Base-by-base conservation (phyloP, 2,113 vertebrate genomes). In the Ceyx cyanopectus region DNA sequence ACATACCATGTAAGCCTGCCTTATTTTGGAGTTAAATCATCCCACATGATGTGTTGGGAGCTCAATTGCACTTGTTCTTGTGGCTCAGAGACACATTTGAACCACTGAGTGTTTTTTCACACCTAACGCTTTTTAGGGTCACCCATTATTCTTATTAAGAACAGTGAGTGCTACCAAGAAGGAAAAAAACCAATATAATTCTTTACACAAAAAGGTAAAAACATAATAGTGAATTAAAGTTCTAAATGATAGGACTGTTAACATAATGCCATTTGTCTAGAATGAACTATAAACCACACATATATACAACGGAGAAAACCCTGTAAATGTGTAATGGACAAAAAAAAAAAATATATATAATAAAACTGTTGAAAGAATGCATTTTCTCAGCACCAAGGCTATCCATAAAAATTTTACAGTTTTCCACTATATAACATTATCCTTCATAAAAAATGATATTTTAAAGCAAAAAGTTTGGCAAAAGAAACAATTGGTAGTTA, bases 401-500 rank as follows among this genome's bases (percentile, higher is more conserved):
- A 96, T 86, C 89, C 94, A 97, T 97, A 97, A 97, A 92, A 94
- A 82, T 95, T 97, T 97, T 97, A 97, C 88, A 92, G 87, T 96
- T 97, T 97, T 94, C 92, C 86, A 95, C 85, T 90, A 90, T 97
- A 95, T 97, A 94, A 97, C 92, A 97, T 97, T 96, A 97, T 96
- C 94, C 85, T 97, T 97, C 95, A 96, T 97, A 98, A 97, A 97
- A 97, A 95, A 94, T 96, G 92, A 85, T 97, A 96, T 97, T 97
- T 98, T 95, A 96, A 97, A 97, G 97, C 89, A 94, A 97, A 97
- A 97, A 93, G 92, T 77, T 96, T 97, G 92, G 92, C 89, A 87
- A 97, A 95, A 97, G 93, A 96, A 96, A 95, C 93, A 91, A 94
- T 24, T 87, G 90, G 92, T 95, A 94, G 93, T 95, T 97, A 96